Evolutionary conservation across 2,797 vertebrate species (phyloP).

Genomic region (Sebastiscus albofasciatus): DNA sequence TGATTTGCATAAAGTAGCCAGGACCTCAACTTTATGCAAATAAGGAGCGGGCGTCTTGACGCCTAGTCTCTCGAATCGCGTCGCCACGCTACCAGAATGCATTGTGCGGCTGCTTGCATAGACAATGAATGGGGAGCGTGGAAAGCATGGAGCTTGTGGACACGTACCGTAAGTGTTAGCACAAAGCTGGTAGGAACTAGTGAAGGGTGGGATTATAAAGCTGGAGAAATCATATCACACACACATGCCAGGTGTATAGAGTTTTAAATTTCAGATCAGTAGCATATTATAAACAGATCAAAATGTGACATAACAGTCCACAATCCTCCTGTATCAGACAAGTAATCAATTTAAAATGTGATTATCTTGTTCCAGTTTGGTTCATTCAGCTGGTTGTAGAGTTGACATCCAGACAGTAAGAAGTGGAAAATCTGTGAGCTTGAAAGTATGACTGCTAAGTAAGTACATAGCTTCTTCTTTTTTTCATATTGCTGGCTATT

Average conservation of each 20-base stretch:
- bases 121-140: too few species aligned
- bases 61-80: too few species aligned
- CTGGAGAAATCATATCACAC: not conserved
- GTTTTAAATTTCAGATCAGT: not conserved
- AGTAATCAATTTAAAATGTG: not conserved
- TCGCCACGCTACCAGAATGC: too few species aligned
- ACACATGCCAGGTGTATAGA: not conserved
- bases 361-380: not conserved
- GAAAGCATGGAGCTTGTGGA: too few species aligned
- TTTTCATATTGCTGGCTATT: conserved; percentile 16
- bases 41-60: too few species aligned
- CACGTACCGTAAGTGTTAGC: too few species aligned
- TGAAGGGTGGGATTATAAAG: not conserved
- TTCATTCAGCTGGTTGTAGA: not conserved
- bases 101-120: too few species aligned
- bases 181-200: too few species aligned
- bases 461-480: conserved; percentile 6
- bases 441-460: conserved; percentile 16
- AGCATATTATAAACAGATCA: not conserved
- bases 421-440: not conserved
- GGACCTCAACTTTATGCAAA: too few species aligned
- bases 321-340: not conserved
- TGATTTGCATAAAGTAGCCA: too few species aligned
- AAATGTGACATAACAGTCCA: not conserved
- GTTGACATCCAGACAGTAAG: not conserved